These are phyloP conservation scores for Zophobas atratus DNA, from an alignment of 1,140 invertebrate species.

Conservation along the genomic window DNA sequence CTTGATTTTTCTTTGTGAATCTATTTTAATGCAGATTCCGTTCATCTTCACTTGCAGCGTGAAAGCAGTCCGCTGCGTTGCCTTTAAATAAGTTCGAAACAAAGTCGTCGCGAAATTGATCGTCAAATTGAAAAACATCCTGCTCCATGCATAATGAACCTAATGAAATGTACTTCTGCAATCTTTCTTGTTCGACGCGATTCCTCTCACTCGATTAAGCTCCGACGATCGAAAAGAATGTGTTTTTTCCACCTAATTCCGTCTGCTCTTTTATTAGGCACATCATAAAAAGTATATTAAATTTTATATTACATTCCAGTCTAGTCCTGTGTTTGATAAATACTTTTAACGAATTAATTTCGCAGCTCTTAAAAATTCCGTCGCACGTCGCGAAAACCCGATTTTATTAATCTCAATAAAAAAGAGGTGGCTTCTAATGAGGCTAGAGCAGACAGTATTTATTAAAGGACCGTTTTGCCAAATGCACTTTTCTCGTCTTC, in stretches of 20 bases:
- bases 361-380: neutral
- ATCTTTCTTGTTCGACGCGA: slow-evolving; percentile 26
- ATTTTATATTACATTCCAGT: slow-evolving; percentile 19
- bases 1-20: too few relatives aligned
- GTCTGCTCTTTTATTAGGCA: slow-evolving; percentile 17
- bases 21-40: too few relatives aligned
- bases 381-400: neutral
- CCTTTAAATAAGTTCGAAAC: slow-evolving; percentile 3
- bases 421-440: slow-evolving; percentile 16
- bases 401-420: slow-evolving; percentile 45
- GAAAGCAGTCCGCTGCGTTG: neutral
- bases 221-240: slow-evolving; percentile 10
- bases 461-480: slow-evolving; percentile 51
- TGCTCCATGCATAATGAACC: slow-evolving; percentile 25
- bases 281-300: slow-evolving; percentile 15
- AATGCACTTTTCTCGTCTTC: slow-evolving; percentile 57
- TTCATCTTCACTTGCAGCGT: neutral
- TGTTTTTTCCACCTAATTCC: neutral
- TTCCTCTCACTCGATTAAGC: slow-evolving; percentile 27
- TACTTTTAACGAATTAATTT: slow-evolving; percentile 21
- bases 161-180: slow-evolving; percentile 31
- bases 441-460: slow-evolving; percentile 31
- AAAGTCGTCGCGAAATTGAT: slow-evolving; percentile 6
- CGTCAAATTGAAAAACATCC: slow-evolving; percentile 15
- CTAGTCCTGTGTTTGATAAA: slow-evolving; percentile 13